These are phyloP conservation scores for Monoplex corrugatus DNA, from an alignment of 2,888 invertebrate species.

Conservation along the genomic window DNA sequence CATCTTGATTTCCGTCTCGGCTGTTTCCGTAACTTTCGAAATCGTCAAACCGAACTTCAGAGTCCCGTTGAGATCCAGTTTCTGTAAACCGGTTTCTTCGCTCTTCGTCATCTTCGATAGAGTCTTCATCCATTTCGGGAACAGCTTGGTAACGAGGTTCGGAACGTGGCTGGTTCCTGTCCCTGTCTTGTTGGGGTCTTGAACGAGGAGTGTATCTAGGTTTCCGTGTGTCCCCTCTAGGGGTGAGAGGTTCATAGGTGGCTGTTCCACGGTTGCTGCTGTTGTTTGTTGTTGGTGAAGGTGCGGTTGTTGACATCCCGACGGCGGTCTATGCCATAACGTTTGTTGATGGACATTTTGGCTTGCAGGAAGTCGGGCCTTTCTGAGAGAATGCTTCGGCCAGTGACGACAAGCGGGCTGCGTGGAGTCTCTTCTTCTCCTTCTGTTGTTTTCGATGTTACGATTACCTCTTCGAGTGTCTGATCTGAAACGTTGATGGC, in stretches of 20 bases:
- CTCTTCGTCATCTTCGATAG: neutral
- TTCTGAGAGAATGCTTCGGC: neutral
- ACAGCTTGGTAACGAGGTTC: neutral
- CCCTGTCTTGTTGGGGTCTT: neutral
- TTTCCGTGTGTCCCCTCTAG: neutral
- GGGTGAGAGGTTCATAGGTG: neutral
- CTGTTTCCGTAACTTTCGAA: neutral
- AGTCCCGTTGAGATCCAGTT: neutral
- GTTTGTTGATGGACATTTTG: constrained; percentile 30
- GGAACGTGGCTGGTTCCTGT: neutral
- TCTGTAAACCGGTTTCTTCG: neutral
- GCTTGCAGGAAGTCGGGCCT: neutral
- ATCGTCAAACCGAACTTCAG: neutral
- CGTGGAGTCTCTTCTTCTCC: neutral
- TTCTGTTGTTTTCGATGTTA: too few relatives aligned
- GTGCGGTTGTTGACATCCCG: constrained; percentile 28
- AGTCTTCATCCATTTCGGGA: neutral
- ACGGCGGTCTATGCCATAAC: constrained; percentile 13
- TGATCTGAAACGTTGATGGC: neutral
- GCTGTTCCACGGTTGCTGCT: neutral
- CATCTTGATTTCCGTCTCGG: neutral
- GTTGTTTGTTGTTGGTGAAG: constrained; percentile 36
- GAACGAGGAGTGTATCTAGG: neutral
- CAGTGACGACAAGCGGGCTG: neutral
- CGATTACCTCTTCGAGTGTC: neutral